Evolutionary conservation across 2,797 vertebrate genomes (phyloP).

Genomic region (Myioborus melanocephalus): DNA sequence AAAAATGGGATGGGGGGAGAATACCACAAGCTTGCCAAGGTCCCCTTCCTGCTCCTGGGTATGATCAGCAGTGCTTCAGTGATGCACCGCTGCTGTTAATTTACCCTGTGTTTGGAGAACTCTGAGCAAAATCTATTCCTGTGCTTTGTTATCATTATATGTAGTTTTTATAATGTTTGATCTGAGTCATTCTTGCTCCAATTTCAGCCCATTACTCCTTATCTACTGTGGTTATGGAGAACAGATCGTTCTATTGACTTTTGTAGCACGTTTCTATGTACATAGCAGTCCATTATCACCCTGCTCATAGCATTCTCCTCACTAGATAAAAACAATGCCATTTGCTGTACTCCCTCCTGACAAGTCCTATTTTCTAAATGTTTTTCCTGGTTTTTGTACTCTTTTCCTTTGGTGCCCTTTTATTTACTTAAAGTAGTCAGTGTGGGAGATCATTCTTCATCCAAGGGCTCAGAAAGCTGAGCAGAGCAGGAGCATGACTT

Average conservation of each 20-base stretch:
- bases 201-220: constrained; percentile 4
- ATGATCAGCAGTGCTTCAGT: not conserved
- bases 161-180: constrained; percentile 16
- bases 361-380: not conserved
- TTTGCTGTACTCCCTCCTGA: not conserved
- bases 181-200: not conserved
- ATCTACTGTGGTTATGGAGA: not conserved
- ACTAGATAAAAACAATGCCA: not conserved
- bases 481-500: not conserved
- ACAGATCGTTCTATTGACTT: constrained; percentile 18
- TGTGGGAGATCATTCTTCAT: not conserved
- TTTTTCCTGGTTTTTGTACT: not conserved
- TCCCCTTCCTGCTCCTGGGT: not conserved
- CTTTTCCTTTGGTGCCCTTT: not conserved
- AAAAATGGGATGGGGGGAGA: not conserved
- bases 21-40: not conserved
- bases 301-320: not conserved
- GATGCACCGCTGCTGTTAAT: not conserved
- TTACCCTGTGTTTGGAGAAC: not conserved
- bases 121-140: not conserved
- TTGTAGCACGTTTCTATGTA: constrained; percentile 3
- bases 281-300: not conserved
- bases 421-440: not conserved
- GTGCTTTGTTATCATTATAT: not conserved
- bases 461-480: not conserved